phyloP scores from a whole-genome alignment of 2,113 vertebrate species.

The Tachysurus fulvidraco region DNA sequence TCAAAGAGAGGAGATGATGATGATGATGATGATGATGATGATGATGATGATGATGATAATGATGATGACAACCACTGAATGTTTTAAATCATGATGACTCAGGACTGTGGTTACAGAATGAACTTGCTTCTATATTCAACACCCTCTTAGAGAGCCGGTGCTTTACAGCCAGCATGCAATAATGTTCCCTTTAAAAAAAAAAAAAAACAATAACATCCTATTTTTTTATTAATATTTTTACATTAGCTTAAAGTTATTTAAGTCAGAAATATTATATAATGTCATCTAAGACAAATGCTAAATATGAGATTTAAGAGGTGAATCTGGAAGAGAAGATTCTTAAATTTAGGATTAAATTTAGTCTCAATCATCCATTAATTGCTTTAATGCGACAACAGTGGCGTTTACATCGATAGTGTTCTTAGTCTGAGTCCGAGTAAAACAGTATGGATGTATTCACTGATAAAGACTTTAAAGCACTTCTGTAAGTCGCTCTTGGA shows the following conservation, averaged over 20 bases:
- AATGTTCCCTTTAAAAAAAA: neutral
- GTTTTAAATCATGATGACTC: conserved; percentile 27
- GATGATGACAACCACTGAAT: neutral
- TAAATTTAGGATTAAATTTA: too few species aligned
- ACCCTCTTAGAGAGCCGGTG: neutral
- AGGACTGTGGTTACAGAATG: neutral
- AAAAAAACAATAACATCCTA: neutral
- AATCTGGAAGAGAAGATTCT: too few species aligned
- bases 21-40: neutral
- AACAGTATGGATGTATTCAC: too few species aligned
- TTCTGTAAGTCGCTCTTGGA: too few species aligned
- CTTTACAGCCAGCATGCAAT: neutral
- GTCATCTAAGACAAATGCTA: too few species aligned
- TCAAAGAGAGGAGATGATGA: conserved; percentile 46
- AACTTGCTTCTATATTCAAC: conserved; percentile 15
- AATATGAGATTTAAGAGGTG: too few species aligned
- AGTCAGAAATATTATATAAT: too few species aligned
- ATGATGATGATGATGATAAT: neutral
- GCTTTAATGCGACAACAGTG: too few species aligned
- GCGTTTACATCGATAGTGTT: too few species aligned
- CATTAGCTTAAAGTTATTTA: neutral
- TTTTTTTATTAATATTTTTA: neutral
- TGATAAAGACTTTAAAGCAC: too few species aligned
- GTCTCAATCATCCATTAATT: too few species aligned
- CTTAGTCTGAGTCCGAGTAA: too few species aligned